Percentiles rank a stretch among this genome's conserved stretches.
These are phyloP conservation scores for Lottia gigantea DNA, from an alignment of 2,888 invertebrate species.

Conservation along the genomic window DNA sequence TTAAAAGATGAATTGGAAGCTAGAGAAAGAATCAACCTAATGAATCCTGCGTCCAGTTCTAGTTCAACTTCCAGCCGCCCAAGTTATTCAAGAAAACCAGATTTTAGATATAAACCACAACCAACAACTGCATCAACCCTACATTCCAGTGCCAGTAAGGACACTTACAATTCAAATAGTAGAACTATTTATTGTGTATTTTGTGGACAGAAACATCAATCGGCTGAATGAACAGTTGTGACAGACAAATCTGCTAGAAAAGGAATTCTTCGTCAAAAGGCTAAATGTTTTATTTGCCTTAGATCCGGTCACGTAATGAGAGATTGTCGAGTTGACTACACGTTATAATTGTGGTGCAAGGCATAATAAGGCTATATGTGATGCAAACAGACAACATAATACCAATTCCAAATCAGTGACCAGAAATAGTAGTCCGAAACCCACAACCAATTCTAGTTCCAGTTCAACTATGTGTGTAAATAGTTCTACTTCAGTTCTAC, in stretches of 20 bases:
- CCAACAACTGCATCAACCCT: not conserved
- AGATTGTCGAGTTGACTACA: not conserved
- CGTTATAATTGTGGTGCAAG: not conserved
- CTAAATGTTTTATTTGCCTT: not conserved
- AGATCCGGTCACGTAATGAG: not conserved
- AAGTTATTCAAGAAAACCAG: not conserved
- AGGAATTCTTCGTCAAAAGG: not conserved
- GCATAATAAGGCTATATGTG: slow-evolving; percentile 3
- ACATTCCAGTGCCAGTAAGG: not conserved
- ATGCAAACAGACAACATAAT: not conserved
- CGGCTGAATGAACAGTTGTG: not conserved
- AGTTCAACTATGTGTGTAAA: no score
- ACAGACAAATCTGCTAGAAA: not conserved
- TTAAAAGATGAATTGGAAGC: no score
- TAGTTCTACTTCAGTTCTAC: no score
- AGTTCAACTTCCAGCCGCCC: no score
- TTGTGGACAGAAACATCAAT: not conserved
- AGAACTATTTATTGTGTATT: not conserved
- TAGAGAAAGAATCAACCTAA: no score
- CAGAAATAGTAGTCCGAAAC: not conserved
- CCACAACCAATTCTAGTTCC: not conserved
- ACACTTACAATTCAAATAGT: not conserved
- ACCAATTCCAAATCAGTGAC: not conserved
- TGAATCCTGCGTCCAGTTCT: no score
- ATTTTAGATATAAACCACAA: not conserved